Conservation (phyloP, 2,113 vertebrate species). For the Otolemur garnettii region DNA sequence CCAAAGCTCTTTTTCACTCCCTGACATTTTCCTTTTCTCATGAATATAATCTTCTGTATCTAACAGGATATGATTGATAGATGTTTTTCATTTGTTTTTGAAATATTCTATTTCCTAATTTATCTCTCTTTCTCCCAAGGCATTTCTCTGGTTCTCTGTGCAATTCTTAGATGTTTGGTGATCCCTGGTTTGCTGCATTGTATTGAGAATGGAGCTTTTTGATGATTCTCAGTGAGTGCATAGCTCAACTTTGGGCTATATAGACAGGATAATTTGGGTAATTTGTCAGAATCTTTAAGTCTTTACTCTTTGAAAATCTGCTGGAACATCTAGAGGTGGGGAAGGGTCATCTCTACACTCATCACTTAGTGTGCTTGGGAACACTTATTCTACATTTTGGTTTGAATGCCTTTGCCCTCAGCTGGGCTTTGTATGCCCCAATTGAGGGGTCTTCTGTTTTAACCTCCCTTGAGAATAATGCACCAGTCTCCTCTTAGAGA, state of each 20-base stretch:
- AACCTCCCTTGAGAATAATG: neutral
- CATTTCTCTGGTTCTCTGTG: neutral
- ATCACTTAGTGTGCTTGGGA: neutral
- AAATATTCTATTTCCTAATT: neutral
- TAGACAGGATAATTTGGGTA: neutral
- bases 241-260: neutral
- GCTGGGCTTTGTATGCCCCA: neutral
- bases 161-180: neutral
- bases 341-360: neutral
- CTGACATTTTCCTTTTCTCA: neutral
- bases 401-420: neutral
- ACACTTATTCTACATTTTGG: neutral
- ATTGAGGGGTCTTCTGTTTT: neutral
- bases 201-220: neutral
- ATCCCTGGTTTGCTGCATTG: neutral
- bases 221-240: neutral
- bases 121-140: neutral
- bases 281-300: neutral
- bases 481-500: neutral
- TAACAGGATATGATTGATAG: neutral
- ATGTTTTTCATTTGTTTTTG: neutral
- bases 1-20: neutral
- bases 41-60: neutral
- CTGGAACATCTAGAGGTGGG: neutral
- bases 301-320: neutral